Base-by-base conservation (phyloP, 2,113 vertebrate species). In the Chascanopsetta lugubris region DNA sequence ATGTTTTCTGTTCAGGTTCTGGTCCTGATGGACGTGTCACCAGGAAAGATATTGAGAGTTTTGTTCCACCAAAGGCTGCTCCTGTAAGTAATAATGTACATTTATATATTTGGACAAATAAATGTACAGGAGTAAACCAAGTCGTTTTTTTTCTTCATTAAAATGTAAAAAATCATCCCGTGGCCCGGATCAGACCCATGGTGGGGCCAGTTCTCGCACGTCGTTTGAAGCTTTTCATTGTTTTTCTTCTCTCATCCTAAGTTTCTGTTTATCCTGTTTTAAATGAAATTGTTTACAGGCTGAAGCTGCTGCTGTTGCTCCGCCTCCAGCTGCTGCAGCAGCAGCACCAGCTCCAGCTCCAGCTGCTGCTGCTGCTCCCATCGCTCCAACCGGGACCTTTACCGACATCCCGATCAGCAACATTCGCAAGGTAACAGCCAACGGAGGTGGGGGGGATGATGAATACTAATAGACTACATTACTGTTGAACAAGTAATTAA, bases 331-430 rank as follows among this genome's bases (percentile, higher is more conserved):
- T 27, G 76, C 75, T 53, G 61, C 83, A 43, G 32, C 60, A 54
- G 15, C 82, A 84, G 92, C 77, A 1, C 88, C 85, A 42, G 72
- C 86, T 18, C 48, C 82, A 32, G 77, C 87, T 25, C 69, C 79
- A 8, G 62, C 75, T 30, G 75, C 75, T 51, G 61, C 69, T 11
- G 48, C 85, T 0, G 84, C 91, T 5, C 68, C 79, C 60, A 87
- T 89, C 38, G 86, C 85, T 24, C 93, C 95, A 5, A 79, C 90
- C 8, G 97, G 96, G 15, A 94, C 94, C 88, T 99, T 96, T 90
- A 98, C 95, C 2, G 97, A 99, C 80, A 84, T 96, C 89, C 97
- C 97, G 0, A 86, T 98, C 90, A 98, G 94, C 92, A 99, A 95
- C 88, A 95, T 99, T 67, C 94, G 97, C 57, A 95, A 89, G 90